These are phyloP conservation scores for Drosophila vallismaia DNA, from an alignment of 2,888 invertebrate genomes.

Conservation along the genomic window DNA sequence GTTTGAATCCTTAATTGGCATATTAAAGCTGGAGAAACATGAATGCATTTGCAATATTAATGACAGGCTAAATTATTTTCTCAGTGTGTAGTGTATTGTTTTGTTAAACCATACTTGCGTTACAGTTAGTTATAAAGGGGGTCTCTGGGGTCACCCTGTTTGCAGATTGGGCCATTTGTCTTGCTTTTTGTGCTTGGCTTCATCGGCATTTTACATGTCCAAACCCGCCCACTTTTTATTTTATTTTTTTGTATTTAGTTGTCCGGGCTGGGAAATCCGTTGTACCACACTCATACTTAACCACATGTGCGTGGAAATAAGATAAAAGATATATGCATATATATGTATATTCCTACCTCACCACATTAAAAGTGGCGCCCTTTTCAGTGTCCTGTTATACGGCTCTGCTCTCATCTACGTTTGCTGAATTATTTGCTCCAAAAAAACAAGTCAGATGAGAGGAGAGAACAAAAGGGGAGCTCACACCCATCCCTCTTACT, in stretches of 20 bases:
- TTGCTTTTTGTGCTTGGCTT: slow-evolving; percentile 49
- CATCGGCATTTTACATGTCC: slow-evolving; percentile 45
- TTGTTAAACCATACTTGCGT: background rate
- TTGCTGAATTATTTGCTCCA: slow-evolving; percentile 75
- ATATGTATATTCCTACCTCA: slow-evolving; percentile 68
- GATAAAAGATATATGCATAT: slow-evolving; percentile 29
- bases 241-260: slow-evolving; percentile 12
- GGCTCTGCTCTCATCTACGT: slow-evolving; percentile 26
- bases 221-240: slow-evolving; percentile 59
- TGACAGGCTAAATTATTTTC: no score
- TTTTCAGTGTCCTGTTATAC: slow-evolving; percentile 54
- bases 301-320: slow-evolving; percentile 31
- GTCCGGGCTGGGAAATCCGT: slow-evolving; percentile 18
- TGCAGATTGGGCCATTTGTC: slow-evolving; percentile 38
- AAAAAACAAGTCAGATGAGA: slow-evolving; percentile 20
- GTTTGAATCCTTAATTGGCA: slow-evolving; percentile 13
- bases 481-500: slow-evolving; percentile 2
- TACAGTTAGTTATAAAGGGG: slow-evolving; percentile 30
- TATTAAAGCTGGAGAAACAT: background rate
- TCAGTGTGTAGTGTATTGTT: no score
- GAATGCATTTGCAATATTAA: slow-evolving; percentile 5
- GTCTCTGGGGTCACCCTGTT: slow-evolving; percentile 28
- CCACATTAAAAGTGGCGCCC: slow-evolving; percentile 76
- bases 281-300: slow-evolving; percentile 23
- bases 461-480: slow-evolving; percentile 28